These are phyloP conservation scores for Drosophila maculinotata DNA, from an alignment of 2,888 invertebrate genomes.

Conservation along the genomic window DNA sequence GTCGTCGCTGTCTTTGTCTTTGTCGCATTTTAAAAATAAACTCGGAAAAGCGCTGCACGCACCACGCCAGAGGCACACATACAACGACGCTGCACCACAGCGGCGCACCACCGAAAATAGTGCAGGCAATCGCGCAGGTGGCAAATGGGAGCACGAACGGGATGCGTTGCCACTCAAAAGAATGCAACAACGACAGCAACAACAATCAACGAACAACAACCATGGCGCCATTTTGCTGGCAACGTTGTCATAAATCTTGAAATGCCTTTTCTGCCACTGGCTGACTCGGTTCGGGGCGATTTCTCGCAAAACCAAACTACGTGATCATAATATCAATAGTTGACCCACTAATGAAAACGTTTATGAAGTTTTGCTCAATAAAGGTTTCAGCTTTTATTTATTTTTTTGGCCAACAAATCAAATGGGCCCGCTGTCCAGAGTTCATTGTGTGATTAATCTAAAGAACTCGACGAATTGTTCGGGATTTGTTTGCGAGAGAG, in stretches of 20 bases:
- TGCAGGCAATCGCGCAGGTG: slow-evolving; percentile 75
- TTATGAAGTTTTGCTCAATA: slow-evolving; percentile 31
- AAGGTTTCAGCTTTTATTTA: slow-evolving; percentile 35
- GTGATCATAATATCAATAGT: slow-evolving; percentile 80
- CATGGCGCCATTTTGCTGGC: slow-evolving; percentile 58
- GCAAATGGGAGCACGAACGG: slow-evolving; percentile 74
- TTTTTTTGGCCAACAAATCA: slow-evolving; percentile 29
- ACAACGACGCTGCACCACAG: slow-evolving; percentile 4
- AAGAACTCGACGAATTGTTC: slow-evolving; percentile 37
- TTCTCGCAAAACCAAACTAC: slow-evolving; percentile 71
- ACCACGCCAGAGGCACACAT: slow-evolving; percentile 15
- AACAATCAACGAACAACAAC: slow-evolving; percentile 29
- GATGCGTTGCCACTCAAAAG: slow-evolving; percentile 55
- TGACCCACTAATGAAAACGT: slow-evolving; percentile 68
- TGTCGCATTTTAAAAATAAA: slow-evolving; percentile 73
- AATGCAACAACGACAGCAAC: slow-evolving; percentile 54
- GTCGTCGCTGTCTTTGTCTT: slow-evolving; percentile 4
- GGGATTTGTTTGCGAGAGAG: slow-evolving; percentile 5
- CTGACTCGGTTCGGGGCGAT: slow-evolving; percentile 54
- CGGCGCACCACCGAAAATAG: slow-evolving; percentile 68
- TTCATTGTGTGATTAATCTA: slow-evolving; percentile 38
- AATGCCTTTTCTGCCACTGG: slow-evolving; percentile 52
- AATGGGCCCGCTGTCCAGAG: slow-evolving; percentile 9
- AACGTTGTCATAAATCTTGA: slow-evolving; percentile 63
- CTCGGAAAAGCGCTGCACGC: slow-evolving; percentile 56